Base-by-base conservation (phyloP, 2,888 invertebrate species). In the Tenthredo distinguenda region DNA sequence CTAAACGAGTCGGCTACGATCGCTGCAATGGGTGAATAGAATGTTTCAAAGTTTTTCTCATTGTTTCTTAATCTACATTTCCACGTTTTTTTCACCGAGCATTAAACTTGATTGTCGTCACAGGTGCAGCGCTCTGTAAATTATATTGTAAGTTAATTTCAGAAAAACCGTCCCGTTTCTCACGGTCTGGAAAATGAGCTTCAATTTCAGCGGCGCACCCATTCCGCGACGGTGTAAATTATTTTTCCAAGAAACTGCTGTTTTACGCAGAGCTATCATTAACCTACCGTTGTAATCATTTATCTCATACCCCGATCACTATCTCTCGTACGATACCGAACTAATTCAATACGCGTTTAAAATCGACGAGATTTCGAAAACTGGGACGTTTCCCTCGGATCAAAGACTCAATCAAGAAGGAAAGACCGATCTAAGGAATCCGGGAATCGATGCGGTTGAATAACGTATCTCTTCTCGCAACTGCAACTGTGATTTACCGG, bases 171-270 rank as follows among this genome's bases (percentile, higher is more conserved):
- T 40, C 21, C 0, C 10, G 62, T 81, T 81, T 81, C 81, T 55
- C 81, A 81, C 81, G 81, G 26, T 81, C 62, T 26, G 62, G 37
- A 81, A 62, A 81, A 81, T 81, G 21, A 81, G 31, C 31, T 62
- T 31, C 34, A 81, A 50, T 81, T 62, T 31, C 9, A 5, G 40
- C 58, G 62, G 62, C 62, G 81, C 81, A 18, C 62, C 81, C 81
- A 81, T 81, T 55, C 37, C 40, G 21, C 12, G 81, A 77, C 5
- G 68, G 6, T 68, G 68, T 68, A 68, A 4, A 55, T 81, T 62
- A 81, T 58, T 62, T 62, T 81, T 81, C 81, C 40, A 81, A 26
- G 81, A 81, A 81, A 62, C 37, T 81, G 18, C 31, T 9, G 12
- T 34, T n/a, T 77, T 34, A 55, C 77, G 77, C 77, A 9, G 47